These are phyloP conservation scores for Willisornis vidua DNA, from an alignment of 2,113 vertebrate genomes.

Conservation along the genomic window DNA sequence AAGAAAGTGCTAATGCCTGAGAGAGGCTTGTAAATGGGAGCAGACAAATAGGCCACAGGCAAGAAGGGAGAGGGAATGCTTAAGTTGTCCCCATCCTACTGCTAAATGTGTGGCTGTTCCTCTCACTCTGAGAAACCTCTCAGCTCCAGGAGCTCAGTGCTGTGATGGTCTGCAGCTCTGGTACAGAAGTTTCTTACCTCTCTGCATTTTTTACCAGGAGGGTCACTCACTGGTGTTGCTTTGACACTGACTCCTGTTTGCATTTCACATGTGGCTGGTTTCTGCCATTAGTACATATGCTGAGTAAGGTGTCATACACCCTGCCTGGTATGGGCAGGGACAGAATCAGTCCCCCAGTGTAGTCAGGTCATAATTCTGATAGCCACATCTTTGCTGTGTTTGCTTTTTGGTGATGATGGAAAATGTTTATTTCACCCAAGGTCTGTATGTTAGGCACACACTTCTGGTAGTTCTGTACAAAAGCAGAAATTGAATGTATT, in stretches of 20 bases:
- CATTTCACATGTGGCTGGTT: neutral
- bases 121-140: neutral
- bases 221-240: neutral
- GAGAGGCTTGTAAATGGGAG: neutral
- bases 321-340: neutral
- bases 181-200: neutral
- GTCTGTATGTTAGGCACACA: neutral
- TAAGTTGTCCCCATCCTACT: neutral
- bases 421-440: neutral
- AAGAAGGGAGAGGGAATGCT: neutral
- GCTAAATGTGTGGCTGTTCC: neutral
- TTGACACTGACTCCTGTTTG: neutral
- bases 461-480: neutral
- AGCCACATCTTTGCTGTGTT: neutral
- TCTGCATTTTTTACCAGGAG: neutral
- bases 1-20: neutral
- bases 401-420: neutral
- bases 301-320: neutral
- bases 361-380: neutral
- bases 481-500: neutral
- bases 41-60: neutral
- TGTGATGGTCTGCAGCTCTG: neutral
- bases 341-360: neutral
- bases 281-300: neutral
- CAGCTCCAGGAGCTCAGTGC: neutral